Percentiles rank a stretch among this genome's conserved stretches.
Evolutionary conservation across 2,797 vertebrate species (phyloP).

Genomic region (Phoeniculus purpureus): DNA sequence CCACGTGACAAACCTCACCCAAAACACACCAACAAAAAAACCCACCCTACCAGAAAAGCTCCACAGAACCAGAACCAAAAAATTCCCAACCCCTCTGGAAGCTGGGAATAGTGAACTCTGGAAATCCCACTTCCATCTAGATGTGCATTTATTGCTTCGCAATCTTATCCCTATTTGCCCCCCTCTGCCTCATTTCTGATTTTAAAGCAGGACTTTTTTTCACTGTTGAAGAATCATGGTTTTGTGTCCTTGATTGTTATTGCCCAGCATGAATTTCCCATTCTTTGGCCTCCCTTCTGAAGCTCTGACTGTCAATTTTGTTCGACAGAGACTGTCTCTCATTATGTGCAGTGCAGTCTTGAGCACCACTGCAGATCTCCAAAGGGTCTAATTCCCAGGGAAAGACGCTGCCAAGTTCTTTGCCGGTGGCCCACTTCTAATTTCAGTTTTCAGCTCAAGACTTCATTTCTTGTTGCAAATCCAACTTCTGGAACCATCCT

Average conservation of each 20-base stretch:
- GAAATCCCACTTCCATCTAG: background rate
- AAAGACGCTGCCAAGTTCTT: slow-evolving; percentile 16
- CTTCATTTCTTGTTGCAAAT: background rate
- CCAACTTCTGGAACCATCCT: background rate
- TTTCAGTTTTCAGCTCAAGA: background rate
- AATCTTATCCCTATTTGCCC: background rate
- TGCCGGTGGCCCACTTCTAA: slow-evolving; percentile 22
- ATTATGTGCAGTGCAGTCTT: background rate
- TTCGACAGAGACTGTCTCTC: background rate
- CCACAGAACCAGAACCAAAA: background rate
- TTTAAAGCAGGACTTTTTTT: background rate
- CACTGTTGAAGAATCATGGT: background rate
- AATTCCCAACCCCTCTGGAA: background rate
- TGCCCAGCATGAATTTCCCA: background rate
- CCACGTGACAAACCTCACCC: background rate
- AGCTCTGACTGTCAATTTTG: background rate
- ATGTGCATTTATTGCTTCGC: background rate
- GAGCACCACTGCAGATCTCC: background rate
- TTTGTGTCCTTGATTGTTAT: background rate
- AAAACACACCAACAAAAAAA: background rate
- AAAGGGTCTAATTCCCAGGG: background rate
- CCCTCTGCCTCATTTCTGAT: background rate
- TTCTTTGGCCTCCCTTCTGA: background rate
- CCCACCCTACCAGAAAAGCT: accelerated
- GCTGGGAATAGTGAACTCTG: background rate